These are phyloP conservation scores for Mustela lutreola DNA, from an alignment of 2,113 vertebrate species.

Conservation along the genomic window DNA sequence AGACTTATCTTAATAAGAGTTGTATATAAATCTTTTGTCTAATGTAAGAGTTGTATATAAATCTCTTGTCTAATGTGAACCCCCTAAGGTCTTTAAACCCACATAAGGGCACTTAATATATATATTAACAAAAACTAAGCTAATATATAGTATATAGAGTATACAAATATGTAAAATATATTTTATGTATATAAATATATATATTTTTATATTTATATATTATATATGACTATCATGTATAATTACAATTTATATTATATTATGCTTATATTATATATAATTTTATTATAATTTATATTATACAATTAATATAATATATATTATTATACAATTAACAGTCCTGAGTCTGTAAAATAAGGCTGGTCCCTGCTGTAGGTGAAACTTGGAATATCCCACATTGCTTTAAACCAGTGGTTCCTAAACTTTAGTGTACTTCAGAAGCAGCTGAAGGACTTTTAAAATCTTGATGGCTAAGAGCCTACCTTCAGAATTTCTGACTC, in stretches of 20 bases:
- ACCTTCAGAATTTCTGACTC: conserved; percentile 6
- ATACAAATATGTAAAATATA: neutral
- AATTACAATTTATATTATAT: no score
- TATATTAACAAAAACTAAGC: neutral
- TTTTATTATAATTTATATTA: no score
- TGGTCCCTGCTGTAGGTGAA: neutral
- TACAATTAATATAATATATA: no score
- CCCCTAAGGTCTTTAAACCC: neutral
- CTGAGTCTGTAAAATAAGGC: neutral
- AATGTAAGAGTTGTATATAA: no score
- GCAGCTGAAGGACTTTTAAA: neutral
- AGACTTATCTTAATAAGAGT: neutral
- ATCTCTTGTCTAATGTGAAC: neutral
- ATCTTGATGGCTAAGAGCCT: neutral
- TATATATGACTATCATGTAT: no score
- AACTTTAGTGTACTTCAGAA: neutral
- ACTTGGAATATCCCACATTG: neutral
- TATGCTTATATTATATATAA: no score
- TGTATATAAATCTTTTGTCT: neutral
- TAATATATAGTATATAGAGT: neutral
- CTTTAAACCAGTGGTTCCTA: neutral
- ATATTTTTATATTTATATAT: neutral
- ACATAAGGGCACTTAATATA: neutral
- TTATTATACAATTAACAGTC: neutral
- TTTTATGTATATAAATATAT: neutral